Evolutionary conservation across 37 sponge, comb jelly and placozoan species (phyloP), one percentile per base, ranked within the genome.

Genomic region (Corticium candelabrum): DNA sequence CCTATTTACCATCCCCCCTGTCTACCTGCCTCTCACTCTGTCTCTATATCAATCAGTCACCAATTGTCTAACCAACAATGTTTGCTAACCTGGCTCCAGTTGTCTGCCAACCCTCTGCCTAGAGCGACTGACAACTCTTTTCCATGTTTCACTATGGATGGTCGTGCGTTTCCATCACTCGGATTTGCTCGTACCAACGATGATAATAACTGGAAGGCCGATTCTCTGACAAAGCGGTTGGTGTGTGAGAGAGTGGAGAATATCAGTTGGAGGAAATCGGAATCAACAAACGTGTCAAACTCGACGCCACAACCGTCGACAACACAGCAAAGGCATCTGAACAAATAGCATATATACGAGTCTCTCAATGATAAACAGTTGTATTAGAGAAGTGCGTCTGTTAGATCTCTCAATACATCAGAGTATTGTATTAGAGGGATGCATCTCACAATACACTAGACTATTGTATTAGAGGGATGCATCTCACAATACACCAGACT

Each of bases 181-280:
- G 11, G 15, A 27, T 50, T 21, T 21, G 62, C 11, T 50, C 75
- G 68, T 3, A 89, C 84, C 37, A 94, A 70, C 70, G 87, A 79
- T 0, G 85, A 80, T 0, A 88, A 32, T 0, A 87, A 82, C 43
- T 83, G 82, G 80, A 85, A 90, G 0, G 84, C 91, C 2, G 87
- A 89, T 82, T 97, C 98, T 38, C 98, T 67, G 2, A 97, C 91
- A 86, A 93, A 97, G 37, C 98, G 82, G 77, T 97, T 97, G 21
- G 91, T 85, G 78, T 97, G 98, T 35, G 67, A 74, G 7, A 91
- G 84, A 11, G 88, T 41, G 3, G 40, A 77, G 76, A 89, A 95
- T 5, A 95, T 68, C 37, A 95, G 75, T 34, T 95, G 75, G 30
- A 95, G 76, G 35, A 95, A 87, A 37, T 89, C 90, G 7, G 40